Base-by-base conservation (phyloP, 1,140 invertebrate genomes). In the Hydropsyche tenuis region DNA sequence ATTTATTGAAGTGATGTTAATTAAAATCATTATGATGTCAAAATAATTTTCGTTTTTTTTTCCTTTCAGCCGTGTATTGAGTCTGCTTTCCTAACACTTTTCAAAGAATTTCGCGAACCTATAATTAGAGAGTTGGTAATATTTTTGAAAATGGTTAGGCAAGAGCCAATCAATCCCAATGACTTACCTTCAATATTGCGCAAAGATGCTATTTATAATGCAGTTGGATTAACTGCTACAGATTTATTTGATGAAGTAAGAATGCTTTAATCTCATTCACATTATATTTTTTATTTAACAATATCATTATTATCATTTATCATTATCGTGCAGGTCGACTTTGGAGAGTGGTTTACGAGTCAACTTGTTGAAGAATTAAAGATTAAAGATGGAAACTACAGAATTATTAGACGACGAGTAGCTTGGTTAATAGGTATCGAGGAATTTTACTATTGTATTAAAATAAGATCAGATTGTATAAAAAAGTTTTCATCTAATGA, bases 131-230 rank as follows among this genome's bases (percentile, higher is more conserved):
- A 96, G 64, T 80, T 97, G 16, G 87, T 96, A 0, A 88, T 82
- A 0, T 51, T 85, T 51, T 66, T 85, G 43, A 80, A 81, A 0
- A 78, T 80, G 22, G 56, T 84, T 23, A 81, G 82, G 45, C 80
- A 81, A 30, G 64, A 74, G 46, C 79, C 79, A 42, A 78, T 81
- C 18, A 75, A 78, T 7, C 80, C 83, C 0, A 79, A 81, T 6
- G 91, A 97, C 84, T 83, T 96, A 72, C 86, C 88, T 74, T 88
- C 88, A 11, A 93, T 98, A 79, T 82, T 97, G 69, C 86, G 91
- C 22, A 97, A 96, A 85, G 96, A 98, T 86, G 96, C 96, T n/a
- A 90, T 98, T 68, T 98, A 98, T 80, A 96, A 95, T 86, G 95
- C 96, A 0, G 91, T 96, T 64, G 94, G 95, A 16, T 85, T 96